Conservation (phyloP, 2,888 invertebrate species). For the Chironomus tentans region DNA sequence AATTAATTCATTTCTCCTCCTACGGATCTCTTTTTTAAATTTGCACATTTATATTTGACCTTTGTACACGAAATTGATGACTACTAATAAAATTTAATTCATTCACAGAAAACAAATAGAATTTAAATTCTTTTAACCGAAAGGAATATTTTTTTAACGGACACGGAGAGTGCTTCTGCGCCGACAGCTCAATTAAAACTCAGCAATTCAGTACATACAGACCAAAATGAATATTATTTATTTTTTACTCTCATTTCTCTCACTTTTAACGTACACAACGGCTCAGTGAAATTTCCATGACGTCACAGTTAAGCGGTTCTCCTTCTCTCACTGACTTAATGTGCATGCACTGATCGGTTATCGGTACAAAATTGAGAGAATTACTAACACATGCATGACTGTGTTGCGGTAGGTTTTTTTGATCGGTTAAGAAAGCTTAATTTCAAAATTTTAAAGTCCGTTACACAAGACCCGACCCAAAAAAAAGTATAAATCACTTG, state of each 20-base stretch:
- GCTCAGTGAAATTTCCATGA: not conserved
- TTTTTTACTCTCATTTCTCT: not conserved
- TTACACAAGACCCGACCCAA: too few relatives aligned
- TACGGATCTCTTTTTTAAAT: not conserved
- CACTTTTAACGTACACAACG: not conserved
- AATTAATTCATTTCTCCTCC: too few relatives aligned
- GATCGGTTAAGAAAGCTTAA: too few relatives aligned
- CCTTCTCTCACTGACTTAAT: not conserved
- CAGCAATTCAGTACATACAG: not conserved
- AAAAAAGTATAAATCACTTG: too few relatives aligned
- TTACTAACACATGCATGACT: too few relatives aligned
- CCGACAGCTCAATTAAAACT: conserved; percentile 18
- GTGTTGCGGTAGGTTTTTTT: too few relatives aligned
- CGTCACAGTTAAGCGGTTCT: not conserved
- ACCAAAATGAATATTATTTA: not conserved
- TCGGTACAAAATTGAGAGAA: too few relatives aligned
- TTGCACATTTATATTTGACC: not conserved
- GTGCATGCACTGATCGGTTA: too few relatives aligned
- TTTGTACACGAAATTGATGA: not conserved
- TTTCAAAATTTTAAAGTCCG: too few relatives aligned
- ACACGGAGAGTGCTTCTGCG: not conserved
- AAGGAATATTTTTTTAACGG: not conserved
- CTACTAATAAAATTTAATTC: not conserved
- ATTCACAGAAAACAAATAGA: not conserved
- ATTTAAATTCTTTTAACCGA: not conserved